phyloP scores from a whole-genome alignment of 1,140 invertebrate genomes.

The Magallana ariakensis region DNA sequence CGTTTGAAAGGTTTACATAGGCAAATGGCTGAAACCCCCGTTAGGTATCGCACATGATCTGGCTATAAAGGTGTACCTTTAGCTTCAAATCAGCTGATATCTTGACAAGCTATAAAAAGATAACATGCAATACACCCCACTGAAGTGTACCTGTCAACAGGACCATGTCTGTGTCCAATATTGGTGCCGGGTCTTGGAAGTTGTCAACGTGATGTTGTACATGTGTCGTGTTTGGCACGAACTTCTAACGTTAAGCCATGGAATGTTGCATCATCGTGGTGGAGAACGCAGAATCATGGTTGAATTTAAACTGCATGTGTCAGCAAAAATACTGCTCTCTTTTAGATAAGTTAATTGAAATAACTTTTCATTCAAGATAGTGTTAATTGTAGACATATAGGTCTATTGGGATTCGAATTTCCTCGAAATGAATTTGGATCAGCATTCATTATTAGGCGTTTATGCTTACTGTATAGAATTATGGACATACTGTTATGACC shows the following conservation, averaged over 20 bases:
- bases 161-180: too few relatives aligned
- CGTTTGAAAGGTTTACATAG: background rate
- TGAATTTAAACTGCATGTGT: background rate
- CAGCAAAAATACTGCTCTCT: background rate
- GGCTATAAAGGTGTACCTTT: background rate
- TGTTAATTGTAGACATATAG: too few relatives aligned
- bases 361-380: background rate
- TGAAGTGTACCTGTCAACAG: background rate
- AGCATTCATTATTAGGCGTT: background rate
- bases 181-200: background rate
- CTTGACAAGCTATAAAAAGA: constrained; percentile 10
- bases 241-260: background rate
- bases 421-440: background rate
- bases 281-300: background rate
- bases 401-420: background rate
- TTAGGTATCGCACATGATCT: background rate
- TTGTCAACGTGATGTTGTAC: background rate
- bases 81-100: constrained; percentile 16
- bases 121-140: background rate
- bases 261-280: background rate
- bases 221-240: background rate
- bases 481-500: background rate
- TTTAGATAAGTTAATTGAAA: background rate
- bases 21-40: background rate
- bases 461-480: background rate